Evolutionary conservation across 1,140 invertebrate genomes (phyloP).

Genomic region (Charaxes varanes): DNA sequence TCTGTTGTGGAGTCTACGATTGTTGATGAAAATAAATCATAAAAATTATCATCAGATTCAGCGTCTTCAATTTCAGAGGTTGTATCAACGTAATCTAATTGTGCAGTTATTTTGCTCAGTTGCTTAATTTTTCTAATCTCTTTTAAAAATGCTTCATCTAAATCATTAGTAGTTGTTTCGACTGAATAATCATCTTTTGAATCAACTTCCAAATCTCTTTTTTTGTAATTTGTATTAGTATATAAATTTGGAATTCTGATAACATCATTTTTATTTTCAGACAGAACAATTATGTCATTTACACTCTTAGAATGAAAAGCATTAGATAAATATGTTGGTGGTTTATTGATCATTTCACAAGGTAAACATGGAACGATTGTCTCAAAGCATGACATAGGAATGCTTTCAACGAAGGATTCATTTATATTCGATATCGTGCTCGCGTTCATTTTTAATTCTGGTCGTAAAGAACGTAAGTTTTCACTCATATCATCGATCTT

Average conservation of each 20-base stretch:
- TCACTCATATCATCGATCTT: slow-evolving; percentile 88
- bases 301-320: background rate
- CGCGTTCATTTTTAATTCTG: slow-evolving; percentile 37
- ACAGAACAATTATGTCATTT: no score
- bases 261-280: background rate
- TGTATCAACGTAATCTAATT: slow-evolving; percentile 10
- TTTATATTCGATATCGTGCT: slow-evolving; percentile 21
- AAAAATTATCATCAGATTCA: slow-evolving; percentile 19
- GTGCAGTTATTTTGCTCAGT: slow-evolving; percentile 16
- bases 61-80: slow-evolving; percentile 27
- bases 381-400: slow-evolving; percentile 38
- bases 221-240: slow-evolving; percentile 2
- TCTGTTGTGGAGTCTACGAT: slow-evolving; percentile 1
- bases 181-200: slow-evolving; percentile 5
- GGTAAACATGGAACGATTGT: slow-evolving; percentile 40
- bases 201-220: slow-evolving; percentile 1
- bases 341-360: slow-evolving; percentile 32
- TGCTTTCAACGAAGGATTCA: slow-evolving; percentile 25
- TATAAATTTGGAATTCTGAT: background rate
- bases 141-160: slow-evolving; percentile 13
- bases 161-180: background rate
- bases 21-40: slow-evolving; percentile 14
- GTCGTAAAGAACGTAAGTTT: slow-evolving; percentile 72
- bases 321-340: slow-evolving; percentile 8
- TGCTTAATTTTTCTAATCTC: slow-evolving; percentile 36